Evolutionary conservation across 2,888 invertebrate genomes (phyloP).

Genomic region (Liposcelis brunnea): DNA sequence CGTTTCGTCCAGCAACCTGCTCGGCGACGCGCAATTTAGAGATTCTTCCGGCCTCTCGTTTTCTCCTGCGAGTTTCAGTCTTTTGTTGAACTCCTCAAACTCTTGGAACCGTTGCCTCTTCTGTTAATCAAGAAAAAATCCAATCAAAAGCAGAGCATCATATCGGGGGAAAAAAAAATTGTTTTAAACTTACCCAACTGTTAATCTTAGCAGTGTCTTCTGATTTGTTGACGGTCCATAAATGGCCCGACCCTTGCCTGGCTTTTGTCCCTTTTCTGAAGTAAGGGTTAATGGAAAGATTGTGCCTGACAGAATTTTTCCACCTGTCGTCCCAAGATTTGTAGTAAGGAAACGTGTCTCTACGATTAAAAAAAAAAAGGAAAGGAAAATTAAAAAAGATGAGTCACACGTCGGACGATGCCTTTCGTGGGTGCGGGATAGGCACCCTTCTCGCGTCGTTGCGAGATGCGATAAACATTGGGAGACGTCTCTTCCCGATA

Average conservation of each 20-base stretch:
- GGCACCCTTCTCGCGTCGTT: too few species aligned
- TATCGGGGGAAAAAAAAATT: not conserved
- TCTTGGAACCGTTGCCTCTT: constrained; percentile 5
- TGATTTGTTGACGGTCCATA: constrained; percentile 67
- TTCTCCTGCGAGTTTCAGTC: not conserved
- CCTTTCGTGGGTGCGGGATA: not conserved
- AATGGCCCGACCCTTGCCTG: constrained; percentile 72
- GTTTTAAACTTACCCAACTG: constrained; percentile 15
- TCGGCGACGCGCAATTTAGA: not conserved
- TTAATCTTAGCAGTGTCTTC: constrained; percentile 11
- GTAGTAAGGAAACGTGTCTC: constrained; percentile 75
- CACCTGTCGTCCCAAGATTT: constrained; percentile 80
- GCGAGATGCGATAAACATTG: not conserved
- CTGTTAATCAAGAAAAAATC: not conserved
- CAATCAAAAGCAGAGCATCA: not conserved
- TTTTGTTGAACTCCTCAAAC: constrained; percentile 1
- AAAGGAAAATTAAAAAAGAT: not conserved
- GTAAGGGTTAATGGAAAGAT: constrained; percentile 80
- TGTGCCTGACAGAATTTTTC: constrained; percentile 85
- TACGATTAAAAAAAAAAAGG: constrained; percentile 30
- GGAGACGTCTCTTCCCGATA: not conserved
- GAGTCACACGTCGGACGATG: not conserved
- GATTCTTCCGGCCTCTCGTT: too few species aligned
- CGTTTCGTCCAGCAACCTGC: constrained; percentile 27
- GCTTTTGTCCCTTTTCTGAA: constrained; percentile 76